phyloP scores from a whole-genome alignment of 2,797 vertebrate genomes.

The Crossoptilon crossoptilon region DNA sequence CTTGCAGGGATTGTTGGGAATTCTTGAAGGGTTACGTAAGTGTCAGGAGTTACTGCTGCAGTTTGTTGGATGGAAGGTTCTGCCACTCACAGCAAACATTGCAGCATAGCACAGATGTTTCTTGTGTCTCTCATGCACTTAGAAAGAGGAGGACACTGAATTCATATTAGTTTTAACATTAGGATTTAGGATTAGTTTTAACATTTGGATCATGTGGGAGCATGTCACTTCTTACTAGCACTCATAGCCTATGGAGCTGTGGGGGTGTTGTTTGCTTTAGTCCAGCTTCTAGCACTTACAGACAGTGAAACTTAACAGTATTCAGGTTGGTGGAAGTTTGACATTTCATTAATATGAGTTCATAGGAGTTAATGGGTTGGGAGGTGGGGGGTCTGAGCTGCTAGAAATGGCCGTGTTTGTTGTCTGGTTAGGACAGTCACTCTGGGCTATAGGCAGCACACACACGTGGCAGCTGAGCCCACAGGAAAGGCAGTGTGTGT shows the following conservation, averaged over 20 bases:
- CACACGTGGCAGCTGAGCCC: rapidly evolving
- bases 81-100: rapidly evolving
- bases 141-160: not conserved
- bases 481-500: rapidly evolving
- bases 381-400: not conserved
- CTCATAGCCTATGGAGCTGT: not conserved
- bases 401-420: rapidly evolving
- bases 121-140: rapidly evolving
- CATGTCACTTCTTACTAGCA: not conserved
- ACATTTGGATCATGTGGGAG: not conserved
- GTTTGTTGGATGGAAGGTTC: not conserved
- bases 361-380: not conserved
- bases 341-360: not conserved
- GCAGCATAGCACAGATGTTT: not conserved
- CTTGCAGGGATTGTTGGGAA: not conserved
- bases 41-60: not conserved
- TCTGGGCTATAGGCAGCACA: rapidly evolving
- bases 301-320: not conserved
- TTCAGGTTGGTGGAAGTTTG: not conserved
- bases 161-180: not conserved
- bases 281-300: not conserved
- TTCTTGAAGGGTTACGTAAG: not conserved
- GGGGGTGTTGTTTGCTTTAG: not conserved
- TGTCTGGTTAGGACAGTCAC: not conserved
- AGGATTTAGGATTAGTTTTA: not conserved